phyloP scores from a whole-genome alignment of 2,113 vertebrate species.

The Balaenoptera acutorostrata region DNA sequence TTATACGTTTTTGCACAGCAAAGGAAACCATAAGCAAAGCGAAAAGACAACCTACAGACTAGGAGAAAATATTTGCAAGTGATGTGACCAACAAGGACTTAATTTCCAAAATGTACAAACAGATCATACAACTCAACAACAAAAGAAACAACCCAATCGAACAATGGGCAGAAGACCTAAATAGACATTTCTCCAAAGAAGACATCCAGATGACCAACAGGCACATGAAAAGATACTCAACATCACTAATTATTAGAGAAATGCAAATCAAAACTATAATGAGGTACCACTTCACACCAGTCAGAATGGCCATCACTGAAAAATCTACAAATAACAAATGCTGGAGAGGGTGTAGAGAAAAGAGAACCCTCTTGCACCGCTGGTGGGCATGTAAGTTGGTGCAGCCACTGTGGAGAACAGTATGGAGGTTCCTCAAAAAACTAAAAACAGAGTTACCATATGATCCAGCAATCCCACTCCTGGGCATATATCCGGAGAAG shows the following conservation, averaged over 20 bases:
- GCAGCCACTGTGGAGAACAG: background rate
- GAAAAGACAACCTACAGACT: background rate
- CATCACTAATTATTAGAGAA: background rate
- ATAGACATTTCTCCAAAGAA: background rate
- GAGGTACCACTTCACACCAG: background rate
- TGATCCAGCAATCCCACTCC: too few species aligned
- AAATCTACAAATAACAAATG: background rate
- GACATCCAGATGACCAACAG: background rate
- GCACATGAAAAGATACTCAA: background rate
- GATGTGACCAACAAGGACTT: background rate
- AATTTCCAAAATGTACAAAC: background rate
- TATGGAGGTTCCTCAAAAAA: background rate
- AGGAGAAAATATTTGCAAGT: background rate
- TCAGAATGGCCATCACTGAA: background rate
- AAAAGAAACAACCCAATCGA: background rate
- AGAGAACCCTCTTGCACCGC: background rate
- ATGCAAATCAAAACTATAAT: background rate
- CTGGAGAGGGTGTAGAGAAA: background rate
- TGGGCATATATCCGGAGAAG: too few species aligned
- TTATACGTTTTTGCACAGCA: background rate
- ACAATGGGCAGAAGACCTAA: background rate
- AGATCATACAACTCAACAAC: background rate
- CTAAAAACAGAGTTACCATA: background rate
- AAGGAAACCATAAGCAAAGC: background rate
- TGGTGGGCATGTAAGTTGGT: background rate